phyloP scores from a whole-genome alignment of 1,140 invertebrate species.

The Brachystomella parvula region DNA sequence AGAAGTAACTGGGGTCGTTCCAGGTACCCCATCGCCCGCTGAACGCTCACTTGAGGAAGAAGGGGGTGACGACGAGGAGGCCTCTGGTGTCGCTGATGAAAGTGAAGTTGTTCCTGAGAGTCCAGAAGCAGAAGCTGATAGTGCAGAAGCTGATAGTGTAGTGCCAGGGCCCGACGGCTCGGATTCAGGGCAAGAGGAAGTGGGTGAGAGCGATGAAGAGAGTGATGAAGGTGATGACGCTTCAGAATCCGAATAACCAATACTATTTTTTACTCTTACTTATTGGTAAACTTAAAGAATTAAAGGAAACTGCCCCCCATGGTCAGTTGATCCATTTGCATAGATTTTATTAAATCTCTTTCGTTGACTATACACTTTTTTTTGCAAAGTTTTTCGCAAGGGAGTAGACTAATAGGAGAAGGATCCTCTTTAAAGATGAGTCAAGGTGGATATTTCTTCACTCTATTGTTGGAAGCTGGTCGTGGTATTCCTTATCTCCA shows the following conservation, averaged over 20 bases:
- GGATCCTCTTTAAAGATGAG: background rate
- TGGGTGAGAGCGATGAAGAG: background rate
- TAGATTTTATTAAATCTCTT: background rate
- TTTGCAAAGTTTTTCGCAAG: background rate
- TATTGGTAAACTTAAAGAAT: no score
- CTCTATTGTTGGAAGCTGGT: background rate
- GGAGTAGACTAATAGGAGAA: background rate
- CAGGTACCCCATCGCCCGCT: background rate
- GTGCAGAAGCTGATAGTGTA: no score
- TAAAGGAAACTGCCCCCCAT: no score
- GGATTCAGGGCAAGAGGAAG: background rate
- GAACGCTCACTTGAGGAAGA: background rate
- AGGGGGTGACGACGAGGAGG: no score
- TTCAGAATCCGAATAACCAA: background rate
- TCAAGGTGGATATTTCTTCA: no score
- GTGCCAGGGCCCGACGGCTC: background rate
- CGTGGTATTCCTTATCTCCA: background rate
- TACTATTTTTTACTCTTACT: no score
- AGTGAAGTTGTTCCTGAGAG: background rate
- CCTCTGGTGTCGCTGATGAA: background rate
- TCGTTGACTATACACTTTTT: background rate
- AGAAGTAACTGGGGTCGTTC: background rate
- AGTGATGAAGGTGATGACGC: background rate
- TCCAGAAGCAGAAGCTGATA: background rate
- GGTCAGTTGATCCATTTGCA: slow-evolving; percentile 5